These are phyloP conservation scores for Upupa epops DNA, from an alignment of 2,113 vertebrate genomes.

Conservation along the genomic window DNA sequence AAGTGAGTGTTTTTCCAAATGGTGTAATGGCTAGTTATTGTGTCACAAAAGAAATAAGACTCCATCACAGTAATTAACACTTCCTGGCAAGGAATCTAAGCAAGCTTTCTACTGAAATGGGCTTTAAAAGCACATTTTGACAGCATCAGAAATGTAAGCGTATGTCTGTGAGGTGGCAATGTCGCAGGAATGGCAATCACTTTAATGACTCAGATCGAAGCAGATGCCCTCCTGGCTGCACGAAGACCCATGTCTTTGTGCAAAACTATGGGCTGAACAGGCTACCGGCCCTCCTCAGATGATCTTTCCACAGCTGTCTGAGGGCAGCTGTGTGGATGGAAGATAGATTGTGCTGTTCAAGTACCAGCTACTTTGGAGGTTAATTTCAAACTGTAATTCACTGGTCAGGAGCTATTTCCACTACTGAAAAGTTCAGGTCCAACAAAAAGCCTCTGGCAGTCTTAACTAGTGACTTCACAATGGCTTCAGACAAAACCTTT, in stretches of 20 bases:
- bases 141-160: neutral
- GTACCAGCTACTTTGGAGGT: neutral
- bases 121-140: conserved; percentile 52
- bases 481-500: neutral
- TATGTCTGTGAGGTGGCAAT: neutral
- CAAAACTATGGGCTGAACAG: neutral
- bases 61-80: conserved; percentile 57
- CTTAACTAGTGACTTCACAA: conserved; percentile 7
- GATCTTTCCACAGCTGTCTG: neutral
- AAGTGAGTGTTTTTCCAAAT: conserved; percentile 47
- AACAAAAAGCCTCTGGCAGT: neutral
- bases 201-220: accelerated
- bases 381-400: neutral
- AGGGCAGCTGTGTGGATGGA: too few species aligned
- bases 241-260: accelerated
- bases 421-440: neutral
- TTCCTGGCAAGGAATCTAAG: conserved; percentile 47
- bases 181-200: neutral
- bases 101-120: conserved; percentile 1
- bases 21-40: conserved; percentile 54
- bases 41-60: conserved; percentile 42
- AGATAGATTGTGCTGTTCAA: accelerated
- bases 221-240: neutral
- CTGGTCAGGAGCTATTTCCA: neutral
- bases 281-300: neutral